phyloP scores from a whole-genome alignment of 2,797 vertebrate genomes.

The Petrocephalus sullivani region DNA sequence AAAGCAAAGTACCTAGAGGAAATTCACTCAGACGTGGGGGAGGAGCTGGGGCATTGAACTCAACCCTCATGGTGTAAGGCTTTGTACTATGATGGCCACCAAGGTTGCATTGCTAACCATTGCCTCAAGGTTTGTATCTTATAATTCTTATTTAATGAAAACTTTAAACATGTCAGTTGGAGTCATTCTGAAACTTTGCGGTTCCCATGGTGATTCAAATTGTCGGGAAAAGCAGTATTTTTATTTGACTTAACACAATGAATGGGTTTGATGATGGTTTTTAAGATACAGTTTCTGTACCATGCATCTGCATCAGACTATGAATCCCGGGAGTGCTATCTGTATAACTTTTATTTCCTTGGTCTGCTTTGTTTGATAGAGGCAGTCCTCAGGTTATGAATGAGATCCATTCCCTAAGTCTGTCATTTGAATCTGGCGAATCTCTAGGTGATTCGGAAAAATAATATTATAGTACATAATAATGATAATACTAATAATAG shows the following conservation, averaged over 20 bases:
- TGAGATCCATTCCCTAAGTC: neutral
- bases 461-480: neutral
- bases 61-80: neutral
- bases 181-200: neutral
- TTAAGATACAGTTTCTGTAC: neutral
- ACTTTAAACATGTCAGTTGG: neutral
- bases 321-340: neutral
- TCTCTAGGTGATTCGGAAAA: neutral
- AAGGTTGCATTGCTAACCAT: neutral
- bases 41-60: neutral
- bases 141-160: conserved; percentile 3
- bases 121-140: neutral
- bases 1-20: neutral
- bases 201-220: conserved; percentile 3
- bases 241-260: neutral
- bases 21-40: too few species aligned
- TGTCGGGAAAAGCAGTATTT: neutral
- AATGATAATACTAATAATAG: too few species aligned
- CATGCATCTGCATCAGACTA: neutral
- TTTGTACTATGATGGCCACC: neutral
- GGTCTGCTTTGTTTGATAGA: neutral
- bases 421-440: neutral
- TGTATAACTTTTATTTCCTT: neutral
- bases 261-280: neutral
- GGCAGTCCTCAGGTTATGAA: neutral